phyloP scores from a whole-genome alignment of 2,113 vertebrate species.

The Fulica atra region DNA sequence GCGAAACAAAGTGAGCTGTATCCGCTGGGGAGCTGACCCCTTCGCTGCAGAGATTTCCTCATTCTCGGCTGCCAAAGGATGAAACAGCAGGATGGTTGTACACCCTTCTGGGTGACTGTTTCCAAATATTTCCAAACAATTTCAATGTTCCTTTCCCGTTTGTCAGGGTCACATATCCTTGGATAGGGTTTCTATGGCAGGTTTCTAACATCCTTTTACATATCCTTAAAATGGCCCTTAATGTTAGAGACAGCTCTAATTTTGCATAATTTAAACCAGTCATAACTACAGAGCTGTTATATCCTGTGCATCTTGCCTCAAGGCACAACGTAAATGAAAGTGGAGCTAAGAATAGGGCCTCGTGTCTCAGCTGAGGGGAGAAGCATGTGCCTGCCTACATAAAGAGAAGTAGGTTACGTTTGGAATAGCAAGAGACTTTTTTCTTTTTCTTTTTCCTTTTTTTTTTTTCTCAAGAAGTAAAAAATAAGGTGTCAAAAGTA shows the following conservation, averaged over 20 bases:
- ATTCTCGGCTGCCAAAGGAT: not conserved
- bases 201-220: not conserved
- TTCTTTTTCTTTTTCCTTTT: not conserved
- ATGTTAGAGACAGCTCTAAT: slow-evolving; percentile 18
- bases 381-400: slow-evolving; percentile 66
- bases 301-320: slow-evolving; percentile 36
- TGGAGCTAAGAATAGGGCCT: slow-evolving; percentile 53
- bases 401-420: slow-evolving; percentile 59
- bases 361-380: slow-evolving; percentile 38
- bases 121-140: not conserved
- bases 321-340: slow-evolving; percentile 56
- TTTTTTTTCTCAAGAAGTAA: not conserved
- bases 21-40: not conserved
- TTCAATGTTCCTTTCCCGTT: not conserved
- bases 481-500: slow-evolving; percentile 59
- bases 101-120: not conserved
- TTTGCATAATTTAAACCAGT: slow-evolving; percentile 5
- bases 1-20: not conserved
- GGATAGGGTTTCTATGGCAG: not conserved
- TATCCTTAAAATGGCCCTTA: not conserved
- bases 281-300: slow-evolving; percentile 28
- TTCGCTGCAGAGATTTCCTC: not conserved
- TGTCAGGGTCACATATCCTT: not conserved
- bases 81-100: not conserved
- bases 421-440: slow-evolving; percentile 57